Conservation (phyloP, 1,140 invertebrate genomes). For the Drosophila pseudoananassae region DNA sequence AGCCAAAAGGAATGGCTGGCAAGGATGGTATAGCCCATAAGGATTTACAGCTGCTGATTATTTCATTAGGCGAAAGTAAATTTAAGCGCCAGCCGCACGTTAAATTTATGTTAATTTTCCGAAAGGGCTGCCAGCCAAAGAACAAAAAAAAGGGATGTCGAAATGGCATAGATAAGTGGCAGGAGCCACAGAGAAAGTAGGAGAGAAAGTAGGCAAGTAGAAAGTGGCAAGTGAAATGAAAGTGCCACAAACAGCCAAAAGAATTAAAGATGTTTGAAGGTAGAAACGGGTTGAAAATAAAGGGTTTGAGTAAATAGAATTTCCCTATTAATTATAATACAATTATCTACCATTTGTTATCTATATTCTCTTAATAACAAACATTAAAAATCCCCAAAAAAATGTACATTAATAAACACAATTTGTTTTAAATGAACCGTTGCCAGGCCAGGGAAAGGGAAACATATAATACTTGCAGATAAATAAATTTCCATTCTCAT, state of each 20-base stretch:
- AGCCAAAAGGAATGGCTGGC: background rate
- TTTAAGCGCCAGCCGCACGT: conserved; percentile 67
- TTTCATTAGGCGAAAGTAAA: conserved; percentile 79
- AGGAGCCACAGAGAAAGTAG: background rate
- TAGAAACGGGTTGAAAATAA: background rate
- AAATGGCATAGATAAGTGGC: conserved; percentile 20
- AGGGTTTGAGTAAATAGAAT: no score
- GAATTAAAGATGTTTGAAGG: background rate
- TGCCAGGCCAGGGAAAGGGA: conserved; percentile 16
- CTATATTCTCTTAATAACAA: no score
- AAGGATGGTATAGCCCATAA: conserved; percentile 31
- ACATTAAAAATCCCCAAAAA: background rate
- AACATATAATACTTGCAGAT: conserved; percentile 16
- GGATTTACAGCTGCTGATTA: conserved; percentile 76
- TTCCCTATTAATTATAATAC: no score
- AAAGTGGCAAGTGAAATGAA: conserved; percentile 15
- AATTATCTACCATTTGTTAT: no score
- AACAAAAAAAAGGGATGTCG: conserved; percentile 20
- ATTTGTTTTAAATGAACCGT: conserved; percentile 13
- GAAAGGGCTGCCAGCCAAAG: conserved; percentile 48
- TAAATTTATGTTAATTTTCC: conserved; percentile 78
- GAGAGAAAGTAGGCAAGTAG: background rate
- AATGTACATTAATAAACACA: background rate
- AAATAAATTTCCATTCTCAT: background rate
- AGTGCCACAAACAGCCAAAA: conserved; percentile 11